These are phyloP conservation scores for Diabrotica virgifera DNA, from an alignment of 1,140 invertebrate species.

Conservation along the genomic window DNA sequence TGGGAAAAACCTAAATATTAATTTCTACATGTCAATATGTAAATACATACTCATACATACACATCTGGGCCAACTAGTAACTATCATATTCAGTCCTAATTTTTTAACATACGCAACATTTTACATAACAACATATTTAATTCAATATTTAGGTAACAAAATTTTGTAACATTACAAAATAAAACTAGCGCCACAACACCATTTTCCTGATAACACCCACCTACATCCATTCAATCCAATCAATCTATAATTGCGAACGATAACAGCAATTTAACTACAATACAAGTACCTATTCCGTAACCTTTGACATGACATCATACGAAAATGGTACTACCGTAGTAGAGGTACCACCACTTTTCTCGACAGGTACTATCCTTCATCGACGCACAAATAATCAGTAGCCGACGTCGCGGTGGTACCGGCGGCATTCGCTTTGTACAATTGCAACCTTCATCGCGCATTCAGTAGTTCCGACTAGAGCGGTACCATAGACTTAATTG, in stretches of 20 bases:
- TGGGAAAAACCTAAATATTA: too few species aligned
- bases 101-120: too few species aligned
- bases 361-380: slow-evolving; percentile 8
- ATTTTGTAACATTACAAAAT: too few species aligned
- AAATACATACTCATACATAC: too few species aligned
- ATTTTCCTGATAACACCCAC: too few species aligned
- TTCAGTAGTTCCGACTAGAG: slow-evolving; percentile 14
- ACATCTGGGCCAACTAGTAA: too few species aligned
- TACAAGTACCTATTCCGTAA: not conserved
- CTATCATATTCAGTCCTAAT: too few species aligned
- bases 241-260: not conserved
- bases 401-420: not conserved
- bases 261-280: not conserved
- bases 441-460: not conserved
- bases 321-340: not conserved
- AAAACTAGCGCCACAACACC: too few species aligned
- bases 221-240: too few species aligned
- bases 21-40: too few species aligned
- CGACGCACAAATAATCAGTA: not conserved
- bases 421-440: not conserved
- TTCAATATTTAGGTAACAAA: too few species aligned
- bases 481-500: slow-evolving; percentile 7
- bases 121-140: too few species aligned
- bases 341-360: slow-evolving; percentile 12
- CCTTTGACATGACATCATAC: not conserved